phyloP scores from a whole-genome alignment of 2,888 invertebrate genomes.

The Oegoconia quadripuncta region DNA sequence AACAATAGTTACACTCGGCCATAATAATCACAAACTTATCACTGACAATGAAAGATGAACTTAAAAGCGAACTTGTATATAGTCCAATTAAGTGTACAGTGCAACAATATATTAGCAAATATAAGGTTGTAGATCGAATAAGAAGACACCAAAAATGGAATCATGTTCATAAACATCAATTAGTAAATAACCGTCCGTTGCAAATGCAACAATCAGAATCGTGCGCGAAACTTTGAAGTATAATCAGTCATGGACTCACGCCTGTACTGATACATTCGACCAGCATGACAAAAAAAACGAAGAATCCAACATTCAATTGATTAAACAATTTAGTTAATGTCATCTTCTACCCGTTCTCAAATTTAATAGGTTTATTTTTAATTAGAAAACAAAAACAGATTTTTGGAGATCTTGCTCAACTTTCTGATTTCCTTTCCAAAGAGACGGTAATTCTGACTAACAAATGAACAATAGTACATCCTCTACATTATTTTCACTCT shows the following conservation, averaged over 20 bases:
- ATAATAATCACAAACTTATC: constrained; percentile 35
- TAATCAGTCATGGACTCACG: constrained; percentile 20
- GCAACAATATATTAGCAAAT: constrained; percentile 12
- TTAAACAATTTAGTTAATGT: neutral
- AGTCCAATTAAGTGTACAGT: neutral
- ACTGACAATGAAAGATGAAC: neutral
- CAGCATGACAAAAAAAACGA: too few species aligned
- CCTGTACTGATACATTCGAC: too few species aligned
- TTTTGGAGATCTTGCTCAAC: too few species aligned
- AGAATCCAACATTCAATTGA: neutral
- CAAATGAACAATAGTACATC: too few species aligned
- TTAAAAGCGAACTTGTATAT: neutral
- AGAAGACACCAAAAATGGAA: constrained; percentile 37
- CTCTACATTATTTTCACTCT: too few species aligned
- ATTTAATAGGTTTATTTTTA: neutral
- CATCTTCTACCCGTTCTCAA: neutral
- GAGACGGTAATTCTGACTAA: too few species aligned
- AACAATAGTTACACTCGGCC: constrained; percentile 32
- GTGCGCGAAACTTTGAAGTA: constrained; percentile 21
- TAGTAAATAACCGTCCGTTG: constrained; percentile 34
- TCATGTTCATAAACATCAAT: constrained; percentile 34
- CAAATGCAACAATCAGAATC: constrained; percentile 27
- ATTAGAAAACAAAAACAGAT: too few species aligned
- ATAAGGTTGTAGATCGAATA: constrained; percentile 27
- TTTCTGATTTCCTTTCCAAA: too few species aligned